A percentile compares a stretch with the other conserved stretches of the same genome.
Conservation (phyloP, 2,888 invertebrate genomes). For the Agrilus mali region DNA sequence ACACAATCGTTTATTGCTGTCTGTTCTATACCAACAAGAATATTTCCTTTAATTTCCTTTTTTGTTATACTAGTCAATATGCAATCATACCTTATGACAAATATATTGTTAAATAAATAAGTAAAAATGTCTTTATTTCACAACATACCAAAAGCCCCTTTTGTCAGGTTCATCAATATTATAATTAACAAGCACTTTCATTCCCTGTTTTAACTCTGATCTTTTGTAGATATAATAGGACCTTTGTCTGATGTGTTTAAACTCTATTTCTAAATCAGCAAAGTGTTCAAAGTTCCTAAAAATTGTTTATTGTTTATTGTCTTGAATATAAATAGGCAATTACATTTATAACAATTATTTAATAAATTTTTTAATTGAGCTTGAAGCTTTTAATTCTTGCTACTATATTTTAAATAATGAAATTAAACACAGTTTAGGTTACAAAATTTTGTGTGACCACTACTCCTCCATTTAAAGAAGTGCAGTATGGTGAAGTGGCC, state of each 20-base stretch:
- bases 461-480: no score
- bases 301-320: no score
- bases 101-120: constrained; percentile 18
- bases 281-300: no score
- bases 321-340: no score
- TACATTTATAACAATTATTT: no score
- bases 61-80: constrained; percentile 38
- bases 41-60: constrained; percentile 42
- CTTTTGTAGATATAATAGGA: constrained; percentile 42
- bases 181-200: constrained; percentile 60
- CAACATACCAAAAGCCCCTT: constrained; percentile 54
- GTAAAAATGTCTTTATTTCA: neutral
- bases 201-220: constrained; percentile 43
- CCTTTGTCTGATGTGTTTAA: constrained; percentile 53
- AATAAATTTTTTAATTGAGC: no score
- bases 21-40: constrained; percentile 43
- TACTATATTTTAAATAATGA: no score
- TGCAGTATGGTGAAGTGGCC: no score
- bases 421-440: no score
- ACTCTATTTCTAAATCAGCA: constrained; percentile 26
- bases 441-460: no score
- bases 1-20: constrained; percentile 47
- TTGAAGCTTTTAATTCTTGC: no score
- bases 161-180: constrained; percentile 55
- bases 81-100: constrained; percentile 39